Evolutionary conservation across 2,888 invertebrate genomes (phyloP).

Genomic region (Ophioninae sp.): DNA sequence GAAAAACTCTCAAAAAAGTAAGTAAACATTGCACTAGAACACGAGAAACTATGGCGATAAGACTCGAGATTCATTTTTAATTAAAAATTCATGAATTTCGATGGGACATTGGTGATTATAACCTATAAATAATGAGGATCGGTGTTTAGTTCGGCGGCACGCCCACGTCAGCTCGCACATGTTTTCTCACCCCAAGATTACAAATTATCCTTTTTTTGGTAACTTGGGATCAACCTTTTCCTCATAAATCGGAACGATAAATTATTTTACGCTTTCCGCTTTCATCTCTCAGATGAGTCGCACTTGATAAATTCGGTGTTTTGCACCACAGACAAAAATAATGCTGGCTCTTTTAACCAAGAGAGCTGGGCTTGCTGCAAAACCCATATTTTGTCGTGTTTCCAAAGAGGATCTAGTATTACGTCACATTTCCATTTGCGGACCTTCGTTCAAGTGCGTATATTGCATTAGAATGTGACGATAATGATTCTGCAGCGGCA

Average conservation of each 20-base stretch:
- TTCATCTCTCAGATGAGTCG: constrained; percentile 9
- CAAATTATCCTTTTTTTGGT: constrained; percentile 38
- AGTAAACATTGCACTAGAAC: constrained; percentile 75
- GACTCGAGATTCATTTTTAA: neutral
- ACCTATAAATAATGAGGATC: constrained; percentile 47
- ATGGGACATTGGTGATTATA: constrained; percentile 41
- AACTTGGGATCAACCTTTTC: neutral
- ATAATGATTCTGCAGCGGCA: neutral
- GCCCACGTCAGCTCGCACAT: constrained; percentile 62
- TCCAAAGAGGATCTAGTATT: constrained; percentile 62
- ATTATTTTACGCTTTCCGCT: neutral
- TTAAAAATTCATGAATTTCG: neutral
- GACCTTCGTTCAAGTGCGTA: constrained; percentile 74
- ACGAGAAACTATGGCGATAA: neutral
- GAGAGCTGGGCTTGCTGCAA: constrained; percentile 50
- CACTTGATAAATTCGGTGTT: constrained; percentile 7
- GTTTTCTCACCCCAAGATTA: constrained; percentile 31
- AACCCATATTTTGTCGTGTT: constrained; percentile 59
- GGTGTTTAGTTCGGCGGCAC: constrained; percentile 31
- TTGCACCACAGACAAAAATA: constrained; percentile 28
- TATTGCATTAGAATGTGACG: neutral
- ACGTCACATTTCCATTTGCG: constrained; percentile 70
- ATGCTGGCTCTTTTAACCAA: constrained; percentile 71
- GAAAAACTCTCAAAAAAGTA: constrained; percentile 88
- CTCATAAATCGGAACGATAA: neutral